Base-by-base conservation (phyloP, 2,888 invertebrate species). In the Gymnosoma rotundatum region DNA sequence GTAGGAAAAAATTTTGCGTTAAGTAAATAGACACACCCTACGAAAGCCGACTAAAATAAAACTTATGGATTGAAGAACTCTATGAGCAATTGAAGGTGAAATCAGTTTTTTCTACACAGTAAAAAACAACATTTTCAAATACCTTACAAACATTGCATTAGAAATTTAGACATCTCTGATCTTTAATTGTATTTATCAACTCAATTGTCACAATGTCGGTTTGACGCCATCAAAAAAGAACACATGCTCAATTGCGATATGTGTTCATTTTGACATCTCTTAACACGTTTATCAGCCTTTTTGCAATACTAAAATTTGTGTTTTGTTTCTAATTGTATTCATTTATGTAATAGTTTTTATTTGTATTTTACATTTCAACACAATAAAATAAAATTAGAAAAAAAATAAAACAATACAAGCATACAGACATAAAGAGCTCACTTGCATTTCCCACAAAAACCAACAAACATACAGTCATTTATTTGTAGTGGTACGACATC, bases 401-500 rank as follows among this genome's bases (percentile, higher is more conserved):
- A 12, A 56, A 38, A 21, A 38, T 0, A 63, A n/a, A 66, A 10
- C 8, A 8, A 9, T 38, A 38, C 38, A 38, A 3, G 9, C 45
- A 64, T n/a, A n/a, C n/a, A n/a, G n/a, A n/a, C n/a, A n/a, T n/a
- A n/a, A n/a, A n/a, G n/a, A 32, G 8, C 50, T 61, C 38, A 61
- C 42, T 60, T 25, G 38, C 32, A 79, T 72, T 79, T 61, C n/a
- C 78, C 70, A 70, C 66, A 76, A 79, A 83, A 83, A 73, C 83
- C 79, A 67, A 66, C 79, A 67, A 67, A 66, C 20, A 73, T 66
- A 64, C 78, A 84, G 69, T 66, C 54, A 56, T 61, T 67, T 61
- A 63, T 12, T 69, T 80, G 61, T 60, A n/a, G 18, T n/a, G n/a
- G 48, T 76, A 66, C 20, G 58, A 66, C 58, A 67, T 50, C 45